Conservation (phyloP, 2,113 vertebrate species). For the Apus apus region DNA sequence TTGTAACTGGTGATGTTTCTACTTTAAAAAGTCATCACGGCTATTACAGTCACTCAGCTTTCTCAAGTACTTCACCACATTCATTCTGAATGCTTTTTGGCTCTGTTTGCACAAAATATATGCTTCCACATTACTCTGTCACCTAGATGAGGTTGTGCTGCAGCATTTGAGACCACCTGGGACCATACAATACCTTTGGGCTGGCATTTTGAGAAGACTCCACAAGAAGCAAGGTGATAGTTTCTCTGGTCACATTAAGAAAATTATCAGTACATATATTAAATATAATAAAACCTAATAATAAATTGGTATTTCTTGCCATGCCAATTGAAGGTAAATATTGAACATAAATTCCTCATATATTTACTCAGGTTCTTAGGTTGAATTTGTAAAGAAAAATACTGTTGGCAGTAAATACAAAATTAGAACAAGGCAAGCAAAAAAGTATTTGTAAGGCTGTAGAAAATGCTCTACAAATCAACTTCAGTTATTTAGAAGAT, state of each 20-base stretch:
- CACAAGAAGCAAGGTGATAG: background rate
- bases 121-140: background rate
- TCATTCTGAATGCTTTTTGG: conserved; percentile 3
- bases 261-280: background rate
- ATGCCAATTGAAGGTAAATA: background rate
- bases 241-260: background rate
- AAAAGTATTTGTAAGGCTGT: background rate
- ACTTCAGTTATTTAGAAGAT: background rate
- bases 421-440: background rate
- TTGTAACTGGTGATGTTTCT: background rate
- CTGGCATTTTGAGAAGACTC: background rate
- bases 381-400: background rate
- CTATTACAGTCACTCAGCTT: conserved; percentile 3
- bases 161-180: background rate
- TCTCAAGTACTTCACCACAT: background rate
- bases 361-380: background rate
- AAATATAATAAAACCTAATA: background rate
- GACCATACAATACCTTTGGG: background rate
- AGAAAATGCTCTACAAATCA: background rate
- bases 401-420: background rate
- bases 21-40: conserved; percentile 2
- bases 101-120: background rate
- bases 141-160: background rate
- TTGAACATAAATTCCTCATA: background rate
- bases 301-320: background rate